Base-by-base conservation (phyloP, 2,113 vertebrate species). In the Malurus elegans region DNA sequence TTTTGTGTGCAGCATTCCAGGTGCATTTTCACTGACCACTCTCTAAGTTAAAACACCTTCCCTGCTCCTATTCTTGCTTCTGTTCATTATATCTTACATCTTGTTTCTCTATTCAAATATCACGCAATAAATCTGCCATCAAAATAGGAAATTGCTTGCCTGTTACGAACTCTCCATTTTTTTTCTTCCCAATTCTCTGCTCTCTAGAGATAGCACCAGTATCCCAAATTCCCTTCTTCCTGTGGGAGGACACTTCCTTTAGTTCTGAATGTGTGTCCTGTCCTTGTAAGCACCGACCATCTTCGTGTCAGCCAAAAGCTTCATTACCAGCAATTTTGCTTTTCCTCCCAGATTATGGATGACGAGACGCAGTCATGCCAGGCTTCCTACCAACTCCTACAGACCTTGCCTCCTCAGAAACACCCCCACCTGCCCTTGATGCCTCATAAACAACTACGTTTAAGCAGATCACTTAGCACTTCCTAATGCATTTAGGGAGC, bases 381-480 rank as follows among this genome's bases (percentile, higher is more conserved):
- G 67, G 44, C 50, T 93, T 92, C 64, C 64, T 31, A 73, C 21
- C 19, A 24, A 62, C 76, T 94, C 65, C 79, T 86, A 78, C 83
- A 40, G 83, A 71, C 61, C 58, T 69, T 23, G 9, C 58, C 69
- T 93, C 36, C 76, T n/a, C 69, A 40, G 69, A 86, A 84, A 81
- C 69, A 67, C 47, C 48, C 60, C 45, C 32, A 16, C 40, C 58
- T 92, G 75, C 56, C 86, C 94, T 92, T 94, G 79, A 62, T 93
- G 74, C n/a, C 57, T 96, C 79, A 93, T 90, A 85, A 96, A 85
- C 61, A 90, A 31, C 36, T 71, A 15, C 38, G 70, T 86, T 85
- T 76, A 88, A 91, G 34, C 42, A 92, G 47, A 88, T 64, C 19
- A 2, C 67, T 86, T 80, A 74, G n/a, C 47, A 78, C 44, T 56